phyloP scores from a whole-genome alignment of 2,113 vertebrate genomes.

The Lepus americanus region DNA sequence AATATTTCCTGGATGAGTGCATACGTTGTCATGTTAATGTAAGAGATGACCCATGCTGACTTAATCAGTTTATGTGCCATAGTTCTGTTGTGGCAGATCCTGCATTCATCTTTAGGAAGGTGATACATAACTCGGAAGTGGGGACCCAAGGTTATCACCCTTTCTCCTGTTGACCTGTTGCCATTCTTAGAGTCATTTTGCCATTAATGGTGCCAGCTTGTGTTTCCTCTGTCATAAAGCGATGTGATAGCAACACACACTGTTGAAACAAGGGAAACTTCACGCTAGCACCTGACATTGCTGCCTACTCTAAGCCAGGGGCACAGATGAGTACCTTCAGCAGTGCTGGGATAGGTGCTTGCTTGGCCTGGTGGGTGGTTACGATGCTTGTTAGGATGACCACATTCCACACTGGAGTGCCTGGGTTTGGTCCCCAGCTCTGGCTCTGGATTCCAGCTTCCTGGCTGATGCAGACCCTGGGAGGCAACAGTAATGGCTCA shows the following conservation, averaged over 20 bases:
- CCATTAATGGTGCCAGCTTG: background rate
- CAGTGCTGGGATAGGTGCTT: too few relatives aligned
- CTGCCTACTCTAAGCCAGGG: background rate
- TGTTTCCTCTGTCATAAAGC: background rate
- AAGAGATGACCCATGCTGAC: background rate
- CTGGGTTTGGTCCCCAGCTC: too few relatives aligned
- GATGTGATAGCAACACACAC: background rate
- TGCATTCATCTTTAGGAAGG: background rate
- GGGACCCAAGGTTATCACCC: background rate
- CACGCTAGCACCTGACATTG: background rate
- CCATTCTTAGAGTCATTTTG: background rate
- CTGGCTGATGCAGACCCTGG: too few relatives aligned
- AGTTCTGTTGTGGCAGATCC: background rate
- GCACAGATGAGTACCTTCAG: background rate
- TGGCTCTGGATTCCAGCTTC: too few relatives aligned
- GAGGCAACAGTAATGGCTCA: too few relatives aligned
- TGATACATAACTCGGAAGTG: background rate
- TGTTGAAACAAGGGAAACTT: background rate
- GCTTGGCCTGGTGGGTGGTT: too few relatives aligned
- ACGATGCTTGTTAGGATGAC: too few relatives aligned
- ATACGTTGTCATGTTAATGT: background rate
- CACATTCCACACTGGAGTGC: too few relatives aligned
- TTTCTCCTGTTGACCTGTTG: background rate
- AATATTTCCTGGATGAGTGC: background rate
- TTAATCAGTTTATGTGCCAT: background rate